A percentile compares a stretch with the other conserved stretches of the same genome.
phyloP scores from a whole-genome alignment of 2,113 vertebrate genomes.

The Periophthalmus modestus region DNA sequence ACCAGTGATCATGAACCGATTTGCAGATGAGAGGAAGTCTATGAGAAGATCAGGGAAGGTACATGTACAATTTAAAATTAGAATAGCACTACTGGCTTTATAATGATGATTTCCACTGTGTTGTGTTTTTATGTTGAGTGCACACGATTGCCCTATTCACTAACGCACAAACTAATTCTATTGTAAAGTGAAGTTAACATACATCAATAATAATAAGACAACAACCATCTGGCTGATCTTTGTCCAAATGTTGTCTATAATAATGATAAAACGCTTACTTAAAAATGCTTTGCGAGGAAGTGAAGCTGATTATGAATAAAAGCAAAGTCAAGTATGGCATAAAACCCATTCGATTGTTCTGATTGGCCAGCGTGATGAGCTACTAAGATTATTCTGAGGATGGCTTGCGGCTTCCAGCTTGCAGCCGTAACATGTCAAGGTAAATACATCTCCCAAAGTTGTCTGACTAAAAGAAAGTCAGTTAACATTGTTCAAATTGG shows the following conservation, averaged over 20 bases:
- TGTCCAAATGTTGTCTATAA: background rate
- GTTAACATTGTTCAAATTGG: too few relatives aligned
- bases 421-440: too few relatives aligned
- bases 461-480: too few relatives aligned
- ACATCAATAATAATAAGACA: background rate
- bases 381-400: too few relatives aligned
- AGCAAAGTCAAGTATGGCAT: too few relatives aligned
- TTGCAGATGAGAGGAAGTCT: conserved; percentile 72
- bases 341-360: too few relatives aligned
- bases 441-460: too few relatives aligned
- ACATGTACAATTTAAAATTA: conserved; percentile 1
- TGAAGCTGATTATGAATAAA: too few relatives aligned
- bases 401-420: too few relatives aligned
- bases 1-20: conserved; percentile 63
- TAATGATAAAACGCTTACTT: background rate
- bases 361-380: too few relatives aligned
- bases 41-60: conserved; percentile 80
- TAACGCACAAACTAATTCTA: background rate
- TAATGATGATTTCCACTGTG: background rate
- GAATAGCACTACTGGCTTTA: background rate
- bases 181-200: background rate
- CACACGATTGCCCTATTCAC: background rate
- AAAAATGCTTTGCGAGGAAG: too few relatives aligned
- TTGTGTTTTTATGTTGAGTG: background rate
- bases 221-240: background rate